These are phyloP conservation scores for Gisinianus flammeolus DNA, from an alignment of 2,888 invertebrate species.

Conservation along the genomic window DNA sequence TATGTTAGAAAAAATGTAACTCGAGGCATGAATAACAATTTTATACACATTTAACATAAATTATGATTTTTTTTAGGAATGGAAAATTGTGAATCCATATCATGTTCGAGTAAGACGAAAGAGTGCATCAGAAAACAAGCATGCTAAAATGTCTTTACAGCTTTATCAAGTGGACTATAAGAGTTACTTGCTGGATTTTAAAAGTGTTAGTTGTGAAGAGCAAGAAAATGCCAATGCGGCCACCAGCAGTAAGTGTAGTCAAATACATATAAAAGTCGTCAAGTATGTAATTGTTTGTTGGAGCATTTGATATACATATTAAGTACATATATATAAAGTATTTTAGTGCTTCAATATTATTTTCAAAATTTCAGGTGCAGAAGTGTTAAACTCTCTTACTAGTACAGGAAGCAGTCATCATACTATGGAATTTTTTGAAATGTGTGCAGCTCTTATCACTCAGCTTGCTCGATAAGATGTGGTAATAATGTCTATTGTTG, in stretches of 20 bases:
- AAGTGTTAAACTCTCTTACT: conserved; percentile 57
- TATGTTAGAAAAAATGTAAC: neutral
- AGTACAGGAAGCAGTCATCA: conserved; percentile 74
- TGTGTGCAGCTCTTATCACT: conserved; percentile 98
- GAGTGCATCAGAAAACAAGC: conserved; percentile 80
- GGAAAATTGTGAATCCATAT: conserved; percentile 97
- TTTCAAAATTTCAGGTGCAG: conserved; percentile 47
- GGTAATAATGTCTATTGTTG: neutral
- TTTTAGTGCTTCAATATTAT: neutral
- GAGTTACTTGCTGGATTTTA: conserved; percentile 96
- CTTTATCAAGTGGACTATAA: conserved; percentile 99
- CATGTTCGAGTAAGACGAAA: conserved; percentile 94
- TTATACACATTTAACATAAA: no score
- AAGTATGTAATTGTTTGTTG: neutral
- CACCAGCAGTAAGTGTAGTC: conserved; percentile 52
- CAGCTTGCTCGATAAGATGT: conserved; percentile 86
- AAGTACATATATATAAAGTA: neutral
- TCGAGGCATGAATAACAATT: no score
- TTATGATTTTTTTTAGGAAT: conserved; percentile 77
- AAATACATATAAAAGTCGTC: neutral
- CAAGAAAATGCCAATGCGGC: conserved; percentile 57
- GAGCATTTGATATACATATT: neutral
- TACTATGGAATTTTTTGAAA: conserved; percentile 99
- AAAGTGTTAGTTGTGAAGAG: conserved; percentile 72
- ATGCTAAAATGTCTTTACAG: conserved; percentile 97